Percentiles rank a stretch among this genome's conserved stretches.
Conservation (phyloP, 2,113 vertebrate genomes). For the Erythrocebus patas region DNA sequence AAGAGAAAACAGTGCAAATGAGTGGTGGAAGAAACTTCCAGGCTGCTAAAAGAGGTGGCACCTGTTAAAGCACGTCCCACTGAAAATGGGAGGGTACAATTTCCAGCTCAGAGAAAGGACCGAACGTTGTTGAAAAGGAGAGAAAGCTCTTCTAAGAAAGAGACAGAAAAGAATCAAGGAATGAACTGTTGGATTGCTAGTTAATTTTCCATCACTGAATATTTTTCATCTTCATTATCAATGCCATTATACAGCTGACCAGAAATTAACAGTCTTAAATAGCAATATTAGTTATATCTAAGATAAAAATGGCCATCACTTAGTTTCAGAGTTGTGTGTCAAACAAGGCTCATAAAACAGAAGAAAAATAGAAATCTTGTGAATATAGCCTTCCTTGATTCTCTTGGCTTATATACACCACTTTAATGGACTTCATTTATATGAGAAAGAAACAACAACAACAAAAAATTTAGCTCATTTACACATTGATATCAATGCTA, state of each 20-base stretch:
- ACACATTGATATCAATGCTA: background rate
- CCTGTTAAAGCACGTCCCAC: background rate
- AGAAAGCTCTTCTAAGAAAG: background rate
- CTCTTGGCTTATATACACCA: background rate
- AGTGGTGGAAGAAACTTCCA: background rate
- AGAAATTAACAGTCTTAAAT: background rate
- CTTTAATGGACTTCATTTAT: constrained; percentile 13
- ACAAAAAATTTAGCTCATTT: constrained; percentile 12
- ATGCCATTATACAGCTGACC: background rate
- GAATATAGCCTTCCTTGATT: background rate
- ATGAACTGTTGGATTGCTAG: background rate
- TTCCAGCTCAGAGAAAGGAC: background rate
- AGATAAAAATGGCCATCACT: background rate
- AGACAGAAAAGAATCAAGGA: background rate
- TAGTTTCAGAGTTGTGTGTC: background rate
- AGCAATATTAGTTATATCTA: background rate
- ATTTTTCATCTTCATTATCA: background rate
- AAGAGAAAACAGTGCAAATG: background rate
- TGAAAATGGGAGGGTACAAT: background rate
- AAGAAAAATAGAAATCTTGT: background rate
- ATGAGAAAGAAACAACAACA: background rate
- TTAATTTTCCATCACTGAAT: background rate
- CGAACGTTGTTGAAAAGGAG: background rate
- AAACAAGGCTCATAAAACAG: background rate
- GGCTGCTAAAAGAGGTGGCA: background rate